Evolutionary conservation across 2,888 invertebrate species (phyloP), one percentile per base, ranked within the genome.

Genomic region (Galeruca laticollis): DNA sequence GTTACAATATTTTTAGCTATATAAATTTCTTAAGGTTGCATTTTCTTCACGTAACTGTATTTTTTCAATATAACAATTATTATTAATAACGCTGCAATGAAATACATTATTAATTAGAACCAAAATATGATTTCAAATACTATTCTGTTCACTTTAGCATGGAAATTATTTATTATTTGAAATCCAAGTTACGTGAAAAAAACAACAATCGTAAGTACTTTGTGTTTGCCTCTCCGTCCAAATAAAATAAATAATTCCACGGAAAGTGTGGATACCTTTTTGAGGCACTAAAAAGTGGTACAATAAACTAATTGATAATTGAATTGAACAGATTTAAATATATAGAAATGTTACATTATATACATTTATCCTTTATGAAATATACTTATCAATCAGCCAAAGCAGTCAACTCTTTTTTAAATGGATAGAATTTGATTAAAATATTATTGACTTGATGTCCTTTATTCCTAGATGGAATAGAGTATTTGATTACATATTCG

Each of bases 341-440:
- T 62, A 33, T 63, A 63, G 52, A 62, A 63, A 51, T 33, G 62
- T 62, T 62, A 47, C 59, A 35, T 15, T 21, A 40, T 40, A 20
- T 20, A 59, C 40, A 40, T 43, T 40, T 3, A 57, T 31, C 18
- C 15, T 56, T 15, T 59, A 37, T 37, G 4, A 69, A 70, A 75
- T 75, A 73, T 74, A 74, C 75, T 82, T 81, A 77, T 77, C 78
- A 81, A 82, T 76, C 82, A 83, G 83, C 82, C 82, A 81, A 78
- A 77, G 83, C 83, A 81, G 82, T 83, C 83, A 62, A 31, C 10
- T 57, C 8, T 79, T 73, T 74, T 77, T 77, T 35, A 11, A 54
- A 47, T 47, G 47, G 47, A 9, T 47, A 8, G 2, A 47, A 47
- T 47, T 47, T 47, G 47, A 47, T 8, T 18, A 15, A 18, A 47